These are phyloP conservation scores for Sepioteuthis lessoniana DNA, from an alignment of 2,888 invertebrate genomes.

Conservation along the genomic window DNA sequence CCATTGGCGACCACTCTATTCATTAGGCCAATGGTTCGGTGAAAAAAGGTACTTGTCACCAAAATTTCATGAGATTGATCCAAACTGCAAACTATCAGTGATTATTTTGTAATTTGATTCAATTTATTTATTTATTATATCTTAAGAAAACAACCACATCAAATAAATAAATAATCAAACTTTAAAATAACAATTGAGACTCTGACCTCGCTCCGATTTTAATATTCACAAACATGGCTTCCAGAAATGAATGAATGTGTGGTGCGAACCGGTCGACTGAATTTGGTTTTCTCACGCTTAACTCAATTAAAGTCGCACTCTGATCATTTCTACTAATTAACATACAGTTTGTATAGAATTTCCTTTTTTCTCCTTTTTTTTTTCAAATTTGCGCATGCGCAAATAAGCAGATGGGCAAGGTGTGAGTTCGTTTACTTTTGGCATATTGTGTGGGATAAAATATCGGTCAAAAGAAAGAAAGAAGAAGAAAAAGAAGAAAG, in stretches of 20 bases:
- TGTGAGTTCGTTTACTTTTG: background rate
- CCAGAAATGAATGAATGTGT: background rate
- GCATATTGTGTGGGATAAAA: background rate
- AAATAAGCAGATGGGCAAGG: background rate
- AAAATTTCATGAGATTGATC: no score
- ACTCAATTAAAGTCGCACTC: background rate
- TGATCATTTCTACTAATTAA: background rate
- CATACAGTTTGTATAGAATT: background rate
- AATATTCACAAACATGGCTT: background rate
- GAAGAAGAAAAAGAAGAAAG: background rate
- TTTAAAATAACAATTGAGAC: background rate
- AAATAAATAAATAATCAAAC: background rate
- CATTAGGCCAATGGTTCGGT: no score
- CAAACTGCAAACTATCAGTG: no score
- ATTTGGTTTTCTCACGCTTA: background rate
- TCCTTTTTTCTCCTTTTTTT: no score
- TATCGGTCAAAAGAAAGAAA: background rate
- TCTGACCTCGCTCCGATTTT: background rate
- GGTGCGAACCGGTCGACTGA: background rate
- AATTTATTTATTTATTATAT: no score
- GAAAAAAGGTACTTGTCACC: no score
- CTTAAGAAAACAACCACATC: no score
- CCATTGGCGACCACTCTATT: no score
- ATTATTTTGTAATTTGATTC: no score
- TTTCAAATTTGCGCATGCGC: background rate